phyloP scores from a whole-genome alignment of 2,888 invertebrate species.

The Morpho helenor region DNA sequence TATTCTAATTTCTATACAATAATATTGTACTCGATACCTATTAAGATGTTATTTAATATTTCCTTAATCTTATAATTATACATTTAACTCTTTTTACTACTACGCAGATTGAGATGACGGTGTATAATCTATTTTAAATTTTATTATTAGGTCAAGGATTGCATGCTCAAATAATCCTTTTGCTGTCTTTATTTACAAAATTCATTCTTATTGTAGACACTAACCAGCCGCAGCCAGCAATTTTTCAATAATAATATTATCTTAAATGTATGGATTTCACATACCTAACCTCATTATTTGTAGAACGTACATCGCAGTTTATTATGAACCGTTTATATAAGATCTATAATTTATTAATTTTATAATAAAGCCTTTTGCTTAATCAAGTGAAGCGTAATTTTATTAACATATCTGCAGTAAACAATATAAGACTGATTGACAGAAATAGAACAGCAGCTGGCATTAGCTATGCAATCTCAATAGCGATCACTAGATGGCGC shows the following conservation, averaged over 20 bases:
- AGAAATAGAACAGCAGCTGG: conserved; percentile 69
- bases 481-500: conserved; percentile 66
- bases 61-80: background rate
- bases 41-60: background rate
- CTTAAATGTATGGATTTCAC: too few relatives aligned
- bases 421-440: conserved; percentile 42
- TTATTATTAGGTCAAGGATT: conserved; percentile 73
- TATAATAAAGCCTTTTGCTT: conserved; percentile 5
- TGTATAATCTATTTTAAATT: conserved; percentile 63
- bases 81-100: conserved; percentile 36
- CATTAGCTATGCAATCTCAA: conserved; percentile 47
- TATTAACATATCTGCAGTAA: conserved; percentile 33
- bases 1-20: conserved; percentile 10
- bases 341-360: background rate
- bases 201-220: background rate
- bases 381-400: conserved; percentile 24
- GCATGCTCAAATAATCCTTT: conserved; percentile 37
- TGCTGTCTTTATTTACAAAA: background rate
- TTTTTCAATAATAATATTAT: too few relatives aligned
- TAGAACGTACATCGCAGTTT: too few relatives aligned
- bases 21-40: background rate
- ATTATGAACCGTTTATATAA: too few relatives aligned
- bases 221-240: background rate
- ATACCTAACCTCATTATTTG: background rate
- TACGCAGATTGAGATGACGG: conserved; percentile 54